Evolutionary conservation across 2,888 invertebrate species (phyloP).

Genomic region (Venusia cambrica): DNA sequence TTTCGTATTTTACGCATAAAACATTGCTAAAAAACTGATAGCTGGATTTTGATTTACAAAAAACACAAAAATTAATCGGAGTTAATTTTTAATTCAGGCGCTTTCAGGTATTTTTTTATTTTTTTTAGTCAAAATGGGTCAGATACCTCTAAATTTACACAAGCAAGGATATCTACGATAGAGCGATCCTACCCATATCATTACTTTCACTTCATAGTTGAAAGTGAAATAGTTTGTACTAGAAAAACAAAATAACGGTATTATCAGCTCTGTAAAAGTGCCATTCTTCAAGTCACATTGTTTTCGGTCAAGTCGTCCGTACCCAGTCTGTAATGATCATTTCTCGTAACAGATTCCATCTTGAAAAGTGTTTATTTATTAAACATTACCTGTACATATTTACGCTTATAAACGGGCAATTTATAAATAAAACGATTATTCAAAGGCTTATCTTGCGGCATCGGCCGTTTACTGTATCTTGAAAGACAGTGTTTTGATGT

Average conservation of each 20-base stretch:
- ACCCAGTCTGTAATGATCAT: constrained; percentile 58
- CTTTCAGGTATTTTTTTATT: no score
- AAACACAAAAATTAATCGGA: no score
- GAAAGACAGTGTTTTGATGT: constrained; percentile 9
- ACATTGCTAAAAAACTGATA: no score
- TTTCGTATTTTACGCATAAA: no score
- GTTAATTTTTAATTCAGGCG: no score
- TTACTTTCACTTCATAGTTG: no score
- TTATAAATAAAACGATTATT: constrained; percentile 76
- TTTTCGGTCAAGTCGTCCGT: constrained; percentile 45
- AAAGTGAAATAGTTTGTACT: no score
- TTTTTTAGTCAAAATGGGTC: no score
- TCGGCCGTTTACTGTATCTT: constrained; percentile 27
- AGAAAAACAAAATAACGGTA: constrained; percentile 6
- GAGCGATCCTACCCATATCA: no score
- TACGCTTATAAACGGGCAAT: constrained; percentile 65
- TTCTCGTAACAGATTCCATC: constrained; percentile 57
- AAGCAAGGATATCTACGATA: no score
- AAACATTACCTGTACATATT: constrained; percentile 41
- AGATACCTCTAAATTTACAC: no score
- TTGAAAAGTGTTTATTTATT: constrained; percentile 45
- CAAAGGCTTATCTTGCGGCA: constrained; percentile 58
- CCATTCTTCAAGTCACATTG: constrained; percentile 28
- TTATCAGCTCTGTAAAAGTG: constrained; percentile 41
- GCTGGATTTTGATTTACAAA: no score